Percentiles rank a stretch among this genome's conserved stretches.
Evolutionary conservation across 2,797 vertebrate species (phyloP).

Genomic region (Pelobates cultripes): DNA sequence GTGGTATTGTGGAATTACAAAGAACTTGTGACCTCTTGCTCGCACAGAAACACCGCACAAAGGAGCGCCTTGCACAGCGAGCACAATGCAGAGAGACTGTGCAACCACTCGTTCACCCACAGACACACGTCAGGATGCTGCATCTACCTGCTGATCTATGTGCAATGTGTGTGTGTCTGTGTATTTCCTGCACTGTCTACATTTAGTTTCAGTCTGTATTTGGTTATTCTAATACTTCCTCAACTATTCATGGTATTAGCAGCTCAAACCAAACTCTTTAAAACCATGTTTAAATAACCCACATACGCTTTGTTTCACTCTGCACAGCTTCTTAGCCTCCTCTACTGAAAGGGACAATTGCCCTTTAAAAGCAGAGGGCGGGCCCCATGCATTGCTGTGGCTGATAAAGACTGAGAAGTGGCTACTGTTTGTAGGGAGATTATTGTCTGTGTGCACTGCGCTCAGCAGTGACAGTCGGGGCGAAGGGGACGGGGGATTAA

Average conservation of each 20-base stretch:
- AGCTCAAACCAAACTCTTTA: background rate
- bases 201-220: background rate
- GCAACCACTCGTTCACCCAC: background rate
- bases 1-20: constrained; percentile 50
- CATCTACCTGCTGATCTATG: no score
- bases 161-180: background rate
- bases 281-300: constrained; percentile 1
- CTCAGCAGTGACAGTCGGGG: constrained; percentile 16
- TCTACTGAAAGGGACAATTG: background rate
- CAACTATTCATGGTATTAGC: background rate
- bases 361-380: constrained; percentile 42
- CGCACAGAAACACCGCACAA: constrained; percentile 12
- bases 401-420: constrained; percentile 49
- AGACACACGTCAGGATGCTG: background rate
- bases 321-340: background rate
- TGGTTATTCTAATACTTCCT: constrained; percentile 15
- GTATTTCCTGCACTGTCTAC: background rate
- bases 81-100: constrained; percentile 24
- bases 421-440: constrained; percentile 35
- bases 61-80: background rate
- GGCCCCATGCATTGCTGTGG: constrained; percentile 13
- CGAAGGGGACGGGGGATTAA: constrained; percentile 9
- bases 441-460: constrained; percentile 4
- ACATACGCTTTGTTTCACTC: no score
- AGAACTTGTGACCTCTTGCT: constrained; percentile 28